phyloP scores from a whole-genome alignment of 1,140 invertebrate genomes.

The Pantala flavescens region DNA sequence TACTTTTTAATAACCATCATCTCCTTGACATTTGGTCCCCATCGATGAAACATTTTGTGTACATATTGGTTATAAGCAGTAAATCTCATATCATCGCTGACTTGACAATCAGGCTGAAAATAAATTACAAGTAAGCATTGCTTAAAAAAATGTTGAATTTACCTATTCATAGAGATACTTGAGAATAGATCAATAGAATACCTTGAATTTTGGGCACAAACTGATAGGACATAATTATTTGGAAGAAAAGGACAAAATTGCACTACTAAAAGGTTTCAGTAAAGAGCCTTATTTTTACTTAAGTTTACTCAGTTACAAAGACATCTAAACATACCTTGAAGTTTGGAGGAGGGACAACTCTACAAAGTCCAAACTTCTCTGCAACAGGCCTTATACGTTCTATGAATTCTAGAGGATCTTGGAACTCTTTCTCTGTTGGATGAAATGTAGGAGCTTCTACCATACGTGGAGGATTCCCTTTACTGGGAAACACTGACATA shows the following conservation, averaged over 20 bases:
- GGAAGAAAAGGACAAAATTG: too few relatives aligned
- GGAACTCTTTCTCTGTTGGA: constrained; percentile 75
- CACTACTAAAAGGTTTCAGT: too few relatives aligned
- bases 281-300: not conserved
- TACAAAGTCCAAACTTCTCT: constrained; percentile 76
- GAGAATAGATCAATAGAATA: not conserved
- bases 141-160: too few relatives aligned
- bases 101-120: constrained; percentile 67
- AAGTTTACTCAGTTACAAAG: too few relatives aligned
- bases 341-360: constrained; percentile 73
- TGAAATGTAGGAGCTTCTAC: constrained; percentile 74
- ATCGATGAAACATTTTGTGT: constrained; percentile 76
- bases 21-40: constrained; percentile 81
- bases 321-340: constrained; percentile 52
- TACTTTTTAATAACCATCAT: constrained; percentile 78
- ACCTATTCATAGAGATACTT: not conserved
- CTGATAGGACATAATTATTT: not conserved
- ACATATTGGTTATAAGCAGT: constrained; percentile 86
- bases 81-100: constrained; percentile 76
- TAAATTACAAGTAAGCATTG: constrained; percentile 22
- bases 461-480: constrained; percentile 44
- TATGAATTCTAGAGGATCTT: constrained; percentile 83
- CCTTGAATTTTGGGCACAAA: too few relatives aligned
- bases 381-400: constrained; percentile 68
- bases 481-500: constrained; percentile 21